Conservation (phyloP, 2,797 vertebrate genomes). For the Xyrichtys novacula region DNA sequence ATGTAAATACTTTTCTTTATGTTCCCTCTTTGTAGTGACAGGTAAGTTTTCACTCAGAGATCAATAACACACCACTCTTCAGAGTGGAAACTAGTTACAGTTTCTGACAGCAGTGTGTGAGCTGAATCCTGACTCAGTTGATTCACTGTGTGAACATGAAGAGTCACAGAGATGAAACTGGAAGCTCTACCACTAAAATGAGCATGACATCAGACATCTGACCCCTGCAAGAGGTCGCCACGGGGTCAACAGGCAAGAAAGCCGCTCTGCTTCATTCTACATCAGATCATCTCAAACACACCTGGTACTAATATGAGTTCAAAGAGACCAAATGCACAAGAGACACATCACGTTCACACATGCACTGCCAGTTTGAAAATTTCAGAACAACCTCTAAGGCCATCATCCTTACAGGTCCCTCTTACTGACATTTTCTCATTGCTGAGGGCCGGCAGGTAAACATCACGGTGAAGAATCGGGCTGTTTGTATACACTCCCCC, state of each 20-base stretch:
- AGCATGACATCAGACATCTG: neutral
- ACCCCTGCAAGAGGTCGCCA: conserved; percentile 6
- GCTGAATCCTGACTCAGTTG: conserved; percentile 14
- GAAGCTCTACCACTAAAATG: conserved; percentile 1
- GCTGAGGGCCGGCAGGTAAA: too few relatives aligned
- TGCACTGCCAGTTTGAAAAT: too few relatives aligned
- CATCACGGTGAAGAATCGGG: too few relatives aligned
- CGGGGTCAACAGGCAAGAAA: conserved; percentile 19
- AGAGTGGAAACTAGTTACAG: neutral
- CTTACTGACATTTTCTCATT: too few relatives aligned
- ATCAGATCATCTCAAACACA: too few relatives aligned
- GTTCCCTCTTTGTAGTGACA: neutral
- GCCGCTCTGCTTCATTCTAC: conserved; percentile 37
- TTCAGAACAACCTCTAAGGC: too few relatives aligned
- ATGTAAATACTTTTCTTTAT: neutral
- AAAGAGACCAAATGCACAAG: too few relatives aligned
- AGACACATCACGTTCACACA: too few relatives aligned
- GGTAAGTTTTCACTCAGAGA: neutral
- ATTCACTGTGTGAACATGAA: conserved; percentile 5
- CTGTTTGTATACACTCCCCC: too few relatives aligned
- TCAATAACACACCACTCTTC: conserved; percentile 1
- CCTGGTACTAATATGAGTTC: too few relatives aligned
- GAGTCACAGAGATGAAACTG: neutral
- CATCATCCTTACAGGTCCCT: too few relatives aligned
- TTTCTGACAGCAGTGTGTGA: neutral